These are phyloP conservation scores for Diorhabda carinulata DNA, from an alignment of 1,140 invertebrate genomes.

Conservation along the genomic window DNA sequence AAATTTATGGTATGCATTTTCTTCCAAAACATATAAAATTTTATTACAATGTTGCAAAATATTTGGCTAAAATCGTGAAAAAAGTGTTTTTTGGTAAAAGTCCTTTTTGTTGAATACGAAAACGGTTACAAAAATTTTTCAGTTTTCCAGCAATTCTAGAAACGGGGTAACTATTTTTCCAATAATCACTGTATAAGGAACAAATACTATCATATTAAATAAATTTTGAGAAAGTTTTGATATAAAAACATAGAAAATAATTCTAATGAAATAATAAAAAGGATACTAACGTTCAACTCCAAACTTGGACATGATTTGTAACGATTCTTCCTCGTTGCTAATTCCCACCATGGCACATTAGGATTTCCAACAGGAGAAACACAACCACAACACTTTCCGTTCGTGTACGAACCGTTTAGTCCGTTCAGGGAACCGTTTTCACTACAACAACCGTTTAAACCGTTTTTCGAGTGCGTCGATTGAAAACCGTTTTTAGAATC, in stretches of 20 bases:
- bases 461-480: not conserved
- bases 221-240: no score
- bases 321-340: conserved; percentile 66
- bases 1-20: no score
- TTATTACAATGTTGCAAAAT: no score
- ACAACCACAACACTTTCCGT: conserved; percentile 35
- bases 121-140: no score
- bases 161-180: no score
- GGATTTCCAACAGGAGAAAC: conserved; percentile 47
- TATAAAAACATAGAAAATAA: not conserved
- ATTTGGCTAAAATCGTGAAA: no score
- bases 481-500: not conserved
- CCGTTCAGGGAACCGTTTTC: not conserved
- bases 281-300: conserved; percentile 30
- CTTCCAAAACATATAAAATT: no score
- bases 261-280: conserved; percentile 8
- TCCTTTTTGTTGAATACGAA: no score
- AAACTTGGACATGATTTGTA: conserved; percentile 44
- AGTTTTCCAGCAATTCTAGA: no score
- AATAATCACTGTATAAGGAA: not conserved
- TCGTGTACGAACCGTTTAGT: conserved; percentile 14
- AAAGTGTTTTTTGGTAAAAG: no score
- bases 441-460: not conserved
- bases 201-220: not conserved
- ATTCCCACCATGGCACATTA: conserved; percentile 78